phyloP scores from a whole-genome alignment of 2,888 invertebrate species.

The Chloromyia formosa region DNA sequence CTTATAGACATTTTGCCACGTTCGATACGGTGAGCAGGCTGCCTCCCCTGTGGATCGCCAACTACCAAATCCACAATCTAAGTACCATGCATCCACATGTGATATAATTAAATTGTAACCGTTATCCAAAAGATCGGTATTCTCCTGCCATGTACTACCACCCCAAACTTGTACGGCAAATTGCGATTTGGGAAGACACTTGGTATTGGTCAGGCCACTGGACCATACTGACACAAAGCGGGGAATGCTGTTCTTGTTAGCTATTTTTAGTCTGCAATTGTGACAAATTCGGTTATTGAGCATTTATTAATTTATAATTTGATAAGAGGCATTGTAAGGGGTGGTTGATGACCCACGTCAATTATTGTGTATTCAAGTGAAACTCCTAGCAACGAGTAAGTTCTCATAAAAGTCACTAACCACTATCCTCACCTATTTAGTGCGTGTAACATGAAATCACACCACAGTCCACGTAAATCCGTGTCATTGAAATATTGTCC shows the following conservation, averaged over 20 bases:
- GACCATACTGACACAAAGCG: slow-evolving; percentile 75
- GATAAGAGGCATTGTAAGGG: too few relatives aligned
- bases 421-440: slow-evolving; percentile 62
- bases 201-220: slow-evolving; percentile 77
- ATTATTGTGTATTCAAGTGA: too few relatives aligned
- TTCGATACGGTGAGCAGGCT: slow-evolving; percentile 86
- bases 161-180: slow-evolving; percentile 84
- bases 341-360: too few relatives aligned
- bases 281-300: slow-evolving; percentile 1
- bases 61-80: slow-evolving; percentile 87
- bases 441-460: slow-evolving; percentile 77
- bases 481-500: slow-evolving; percentile 77
- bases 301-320: too few relatives aligned
- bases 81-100: slow-evolving; percentile 88
- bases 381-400: too few relatives aligned
- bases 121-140: slow-evolving; percentile 77
- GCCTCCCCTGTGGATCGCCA: slow-evolving; percentile 83
- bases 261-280: slow-evolving; percentile 58
- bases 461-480: slow-evolving; percentile 81
- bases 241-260: slow-evolving; percentile 60
- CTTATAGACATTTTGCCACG: slow-evolving; percentile 88
- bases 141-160: slow-evolving; percentile 82
- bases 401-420: too few relatives aligned
- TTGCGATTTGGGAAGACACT: slow-evolving; percentile 71
- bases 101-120: slow-evolving; percentile 82